Base-by-base conservation (phyloP, 2,888 invertebrate species). In the Alviniconcha strummeri region DNA sequence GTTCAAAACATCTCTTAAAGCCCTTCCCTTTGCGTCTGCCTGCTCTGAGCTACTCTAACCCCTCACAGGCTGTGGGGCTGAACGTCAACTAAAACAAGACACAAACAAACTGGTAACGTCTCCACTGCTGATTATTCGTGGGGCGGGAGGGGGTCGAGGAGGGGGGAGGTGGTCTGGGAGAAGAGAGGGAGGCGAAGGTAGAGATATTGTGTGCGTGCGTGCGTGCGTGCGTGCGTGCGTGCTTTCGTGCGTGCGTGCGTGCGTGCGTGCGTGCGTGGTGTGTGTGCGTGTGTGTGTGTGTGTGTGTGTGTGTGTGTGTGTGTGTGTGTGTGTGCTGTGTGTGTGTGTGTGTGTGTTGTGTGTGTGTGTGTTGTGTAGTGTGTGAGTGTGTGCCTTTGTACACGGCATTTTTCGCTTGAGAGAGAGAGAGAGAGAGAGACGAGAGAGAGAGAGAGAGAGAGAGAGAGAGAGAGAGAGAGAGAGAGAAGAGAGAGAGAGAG, bases 211-310 rank as follows among this genome's bases (percentile, higher is more conserved):
- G 64, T 64, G 1, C 4, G 74, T 74, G 74, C 52, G 54, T 74
- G 74, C 6, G 74, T 74, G 74, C 52, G 74, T 74, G 74, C 52
- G 74, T 74, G 74, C 52, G 75, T 75, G 75, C 52, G 75, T 75
- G 75, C n/a, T n/a, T n/a, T n/a, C 15, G 75, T 75, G 75, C 52
- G 74, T 74, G 74, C 4, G 74, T 36, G 74, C 4, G 74, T 36
- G 74, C 4, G 74, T 36, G 74, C 4, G 74, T 36, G 74, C 2
- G 19, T n/a, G 74, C 54, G 36, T 74, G 74, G n/a, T 54, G 54
- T 74, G 74, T 69, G 74, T 74, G 74, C 54, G 74, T 74, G 74
- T 74, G 74, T 36, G 74, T 36, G 74, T 36, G 74, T 52, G 74
- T 5, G 56, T 76, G 76, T 76, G 36, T 17, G 56, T 76, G 56